These are phyloP conservation scores for Stegana nigrithorax DNA, from an alignment of 2,888 invertebrate species.

Conservation along the genomic window DNA sequence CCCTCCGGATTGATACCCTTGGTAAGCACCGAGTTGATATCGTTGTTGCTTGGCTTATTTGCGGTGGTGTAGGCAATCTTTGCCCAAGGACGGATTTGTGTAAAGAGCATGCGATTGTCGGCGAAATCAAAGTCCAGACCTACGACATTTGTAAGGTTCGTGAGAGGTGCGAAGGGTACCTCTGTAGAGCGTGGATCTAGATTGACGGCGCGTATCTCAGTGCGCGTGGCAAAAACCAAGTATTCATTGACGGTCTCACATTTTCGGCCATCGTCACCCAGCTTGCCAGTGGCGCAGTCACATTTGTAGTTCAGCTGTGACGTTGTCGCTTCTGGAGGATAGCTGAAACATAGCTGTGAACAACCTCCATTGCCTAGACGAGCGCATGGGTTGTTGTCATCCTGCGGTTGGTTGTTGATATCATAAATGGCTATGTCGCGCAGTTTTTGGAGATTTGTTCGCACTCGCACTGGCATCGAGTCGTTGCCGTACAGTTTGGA, in stretches of 20 bases:
- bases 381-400: conserved; percentile 84
- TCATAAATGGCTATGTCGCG: conserved; percentile 94
- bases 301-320: conserved; percentile 76
- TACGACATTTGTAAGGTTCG: conserved; percentile 90
- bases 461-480: conserved; percentile 77
- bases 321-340: conserved; percentile 76
- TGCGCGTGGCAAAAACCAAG: conserved; percentile 92
- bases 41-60: conserved; percentile 74
- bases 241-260: conserved; percentile 90
- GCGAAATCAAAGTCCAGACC: conserved; percentile 95
- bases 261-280: conserved; percentile 75
- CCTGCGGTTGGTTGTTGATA: conserved; percentile 85
- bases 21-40: conserved; percentile 77
- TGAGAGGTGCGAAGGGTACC: conserved; percentile 86
- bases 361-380: conserved; percentile 85
- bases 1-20: conserved; percentile 92
- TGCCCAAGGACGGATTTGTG: conserved; percentile 92
- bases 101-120: conserved; percentile 89
- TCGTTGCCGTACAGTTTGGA: conserved; percentile 82
- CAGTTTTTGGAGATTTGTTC: conserved; percentile 86
- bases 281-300: conserved; percentile 91
- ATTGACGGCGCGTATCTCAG: conserved; percentile 91
- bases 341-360: conserved; percentile 95
- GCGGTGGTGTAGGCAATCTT: conserved; percentile 86
- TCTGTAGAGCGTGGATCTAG: conserved; percentile 85